Conservation (phyloP, 2,888 invertebrate species). For the Pseudococcus jackbeardsleyi region DNA sequence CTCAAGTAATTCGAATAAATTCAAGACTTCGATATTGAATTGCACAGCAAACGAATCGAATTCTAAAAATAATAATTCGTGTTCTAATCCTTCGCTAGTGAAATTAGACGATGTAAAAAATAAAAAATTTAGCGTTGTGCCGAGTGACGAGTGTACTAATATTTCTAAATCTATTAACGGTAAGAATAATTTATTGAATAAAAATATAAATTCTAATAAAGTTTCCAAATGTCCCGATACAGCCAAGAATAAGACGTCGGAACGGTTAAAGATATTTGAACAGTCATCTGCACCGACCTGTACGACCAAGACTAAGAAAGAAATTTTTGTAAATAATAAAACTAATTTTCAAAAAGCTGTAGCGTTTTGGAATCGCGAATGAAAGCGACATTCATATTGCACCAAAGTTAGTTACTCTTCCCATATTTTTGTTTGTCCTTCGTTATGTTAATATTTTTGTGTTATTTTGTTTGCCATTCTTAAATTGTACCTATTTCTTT, state of each 20-base stretch:
- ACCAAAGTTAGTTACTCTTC: slow-evolving; percentile 39
- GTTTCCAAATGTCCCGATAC: slow-evolving; percentile 56
- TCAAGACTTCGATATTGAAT: neutral
- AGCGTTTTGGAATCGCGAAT: slow-evolving; percentile 71
- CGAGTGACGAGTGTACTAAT: slow-evolving; percentile 37
- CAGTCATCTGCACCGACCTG: slow-evolving; percentile 7
- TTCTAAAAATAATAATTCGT: neutral
- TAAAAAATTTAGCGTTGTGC: neutral
- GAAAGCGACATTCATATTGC: neutral
- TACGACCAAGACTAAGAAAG: slow-evolving; percentile 55
- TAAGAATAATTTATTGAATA: slow-evolving; percentile 46
- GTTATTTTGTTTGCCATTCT: slow-evolving; percentile 55
- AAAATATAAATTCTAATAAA: slow-evolving; percentile 34
- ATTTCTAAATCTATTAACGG: slow-evolving; percentile 30
- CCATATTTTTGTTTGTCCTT: slow-evolving; percentile 51
- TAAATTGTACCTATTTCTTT: slow-evolving; percentile 45
- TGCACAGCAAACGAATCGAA: neutral
- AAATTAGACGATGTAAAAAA: neutral
- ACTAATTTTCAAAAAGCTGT: slow-evolving; percentile 70
- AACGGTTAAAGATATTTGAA: slow-evolving; percentile 61
- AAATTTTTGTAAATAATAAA: slow-evolving; percentile 43
- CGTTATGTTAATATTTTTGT: slow-evolving; percentile 40
- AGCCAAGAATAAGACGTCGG: slow-evolving; percentile 56
- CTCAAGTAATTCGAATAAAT: neutral
- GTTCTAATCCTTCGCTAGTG: neutral